These are phyloP conservation scores for Dreissena polymorpha DNA, from an alignment of 1,140 invertebrate genomes.

Conservation along the genomic window DNA sequence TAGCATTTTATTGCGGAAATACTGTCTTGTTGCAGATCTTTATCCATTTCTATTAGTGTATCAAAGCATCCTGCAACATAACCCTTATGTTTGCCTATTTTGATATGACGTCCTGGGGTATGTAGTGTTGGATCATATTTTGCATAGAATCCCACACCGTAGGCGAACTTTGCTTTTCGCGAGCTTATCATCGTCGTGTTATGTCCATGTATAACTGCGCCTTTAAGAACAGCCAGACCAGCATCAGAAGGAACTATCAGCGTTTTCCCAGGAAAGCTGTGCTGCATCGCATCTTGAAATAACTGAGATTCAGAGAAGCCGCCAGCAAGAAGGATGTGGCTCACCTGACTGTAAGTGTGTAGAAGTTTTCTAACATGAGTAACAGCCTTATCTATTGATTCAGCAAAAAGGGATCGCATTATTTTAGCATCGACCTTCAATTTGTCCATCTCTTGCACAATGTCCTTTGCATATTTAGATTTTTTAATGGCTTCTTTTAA, in stretches of 20 bases:
- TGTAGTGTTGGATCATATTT: too few relatives aligned
- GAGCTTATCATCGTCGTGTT: neutral
- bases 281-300: neutral
- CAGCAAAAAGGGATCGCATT: neutral
- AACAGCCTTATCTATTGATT: neutral
- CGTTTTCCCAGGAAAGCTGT: neutral
- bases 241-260: neutral
- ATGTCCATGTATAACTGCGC: slow-evolving; percentile 6
- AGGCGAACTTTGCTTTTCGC: neutral
- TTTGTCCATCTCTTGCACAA: neutral
- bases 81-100: neutral
- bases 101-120: neutral
- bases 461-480: neutral
- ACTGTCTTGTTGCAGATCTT: neutral
- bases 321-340: neutral
- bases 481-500: neutral
- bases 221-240: neutral
- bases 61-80: neutral
- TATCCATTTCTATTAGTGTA: neutral
- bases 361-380: neutral
- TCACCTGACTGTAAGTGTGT: neutral
- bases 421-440: neutral
- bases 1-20: neutral
- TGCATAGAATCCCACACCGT: neutral
- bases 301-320: slow-evolving; percentile 2